Base-by-base conservation (phyloP, 1,140 invertebrate genomes). In the Diorhabda sublineata region DNA sequence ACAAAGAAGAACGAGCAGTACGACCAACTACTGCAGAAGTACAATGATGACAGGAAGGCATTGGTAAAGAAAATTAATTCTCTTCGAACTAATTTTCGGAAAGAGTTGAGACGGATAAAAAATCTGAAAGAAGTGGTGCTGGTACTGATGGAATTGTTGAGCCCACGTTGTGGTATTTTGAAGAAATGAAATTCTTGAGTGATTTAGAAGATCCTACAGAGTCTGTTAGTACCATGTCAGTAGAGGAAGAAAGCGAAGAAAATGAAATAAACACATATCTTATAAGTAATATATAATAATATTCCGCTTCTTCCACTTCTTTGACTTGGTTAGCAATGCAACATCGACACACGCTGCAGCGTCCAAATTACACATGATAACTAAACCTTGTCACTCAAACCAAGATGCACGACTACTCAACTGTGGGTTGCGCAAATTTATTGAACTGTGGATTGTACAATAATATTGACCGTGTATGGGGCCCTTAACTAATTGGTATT, bases 71-170 rank as follows among this genome's bases (percentile, higher is more conserved):
- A 68, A 58, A 9, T 69, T 9, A 69, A 69, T 69, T 66, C 62
- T 8, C 42, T 65, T 42, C 59, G 68, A 5, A 69, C 68, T 56
- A 61, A 64, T 42, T 69, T 64, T 41, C 58, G 56, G 65, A 69
- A 69, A 52, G 63, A 65, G 52, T 69, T 75, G 42, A 75, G 77
- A 71, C 81, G 81, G 67, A 66, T 78, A 41, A 64, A 8, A 6
- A 61, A 26, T 9, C 59, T 7, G 41, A 61, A 8, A 2, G 41
- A 61, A 42, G 59, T 42, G 59, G 59, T 42, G 42, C 59, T 3
- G 59, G 59, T 8, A 8, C 59, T 26, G 47, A 9, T 9, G 9
- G n/a, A 5, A 26, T 5, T 58, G 41, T 7, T 4, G 4, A 26
- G 41, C 0, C 59, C 8, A 41, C 41, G 6, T 8, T 61, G 41